phyloP scores from a whole-genome alignment of 2,113 vertebrate species.

The Origma solitaria region DNA sequence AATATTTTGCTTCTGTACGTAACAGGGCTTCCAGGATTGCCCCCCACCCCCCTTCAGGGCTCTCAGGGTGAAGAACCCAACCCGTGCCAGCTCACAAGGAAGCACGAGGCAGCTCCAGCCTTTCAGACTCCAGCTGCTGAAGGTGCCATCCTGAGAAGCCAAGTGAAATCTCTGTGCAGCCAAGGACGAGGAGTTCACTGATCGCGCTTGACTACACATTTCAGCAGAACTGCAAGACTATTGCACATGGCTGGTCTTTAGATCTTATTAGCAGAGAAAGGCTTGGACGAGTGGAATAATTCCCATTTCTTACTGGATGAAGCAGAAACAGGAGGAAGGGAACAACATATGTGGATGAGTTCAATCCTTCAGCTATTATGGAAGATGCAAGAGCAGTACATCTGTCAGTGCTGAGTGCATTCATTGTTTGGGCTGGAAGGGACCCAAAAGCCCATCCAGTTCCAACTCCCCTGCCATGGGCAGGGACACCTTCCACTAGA shows the following conservation, averaged over 20 bases:
- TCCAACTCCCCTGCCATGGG: background rate
- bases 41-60: background rate
- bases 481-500: background rate
- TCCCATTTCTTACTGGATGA: background rate
- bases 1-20: background rate
- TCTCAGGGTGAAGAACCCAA: background rate
- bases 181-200: background rate
- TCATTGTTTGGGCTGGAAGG: background rate
- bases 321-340: background rate
- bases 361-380: background rate
- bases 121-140: background rate
- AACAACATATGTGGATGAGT: fast-evolving
- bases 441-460: background rate
- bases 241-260: background rate
- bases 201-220: fast-evolving
- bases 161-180: background rate
- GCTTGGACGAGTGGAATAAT: background rate
- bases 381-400: background rate
- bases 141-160: background rate
- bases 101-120: background rate
- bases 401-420: background rate
- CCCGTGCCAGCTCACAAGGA: background rate
- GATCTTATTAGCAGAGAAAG: background rate
- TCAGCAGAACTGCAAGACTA: background rate
- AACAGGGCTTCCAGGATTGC: background rate